Conservation (phyloP, 2,888 invertebrate genomes). For the Acleris holmiana region DNA sequence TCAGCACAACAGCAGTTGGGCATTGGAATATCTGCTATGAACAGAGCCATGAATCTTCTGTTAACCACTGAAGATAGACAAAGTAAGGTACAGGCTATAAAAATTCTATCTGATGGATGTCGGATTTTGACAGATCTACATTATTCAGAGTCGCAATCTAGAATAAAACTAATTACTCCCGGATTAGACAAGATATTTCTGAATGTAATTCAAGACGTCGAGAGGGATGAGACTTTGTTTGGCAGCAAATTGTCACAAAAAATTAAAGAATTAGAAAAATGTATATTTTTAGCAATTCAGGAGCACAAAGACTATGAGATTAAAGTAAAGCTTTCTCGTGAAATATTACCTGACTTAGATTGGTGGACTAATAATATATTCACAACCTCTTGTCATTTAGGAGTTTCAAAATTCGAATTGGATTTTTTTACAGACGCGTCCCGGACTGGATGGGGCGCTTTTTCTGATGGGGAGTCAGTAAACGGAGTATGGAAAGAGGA, state of each 20-base stretch:
- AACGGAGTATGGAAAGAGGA: conserved; percentile 34
- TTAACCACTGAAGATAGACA: conserved; percentile 4
- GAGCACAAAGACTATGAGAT: neutral
- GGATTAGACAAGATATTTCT: conserved; percentile 40
- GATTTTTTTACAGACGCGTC: conserved; percentile 43
- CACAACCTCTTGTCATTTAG: neutral
- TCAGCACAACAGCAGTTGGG: conserved; percentile 39
- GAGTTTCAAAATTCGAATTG: neutral
- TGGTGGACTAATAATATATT: neutral
- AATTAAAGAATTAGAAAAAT: conserved; percentile 31
- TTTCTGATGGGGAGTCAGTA: conserved; percentile 32
- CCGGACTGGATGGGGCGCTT: conserved; percentile 43
- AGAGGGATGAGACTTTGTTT: conserved; percentile 41
- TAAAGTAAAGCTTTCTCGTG: neutral
- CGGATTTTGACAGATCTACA: conserved; percentile 38
- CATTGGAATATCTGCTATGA: conserved; percentile 36
- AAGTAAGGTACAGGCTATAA: conserved; percentile 22
- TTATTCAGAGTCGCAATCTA: conserved; percentile 14
- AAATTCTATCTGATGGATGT: conserved; percentile 31
- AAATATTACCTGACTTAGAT: neutral
- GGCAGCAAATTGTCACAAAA: conserved; percentile 38
- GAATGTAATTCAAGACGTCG: conserved; percentile 34
- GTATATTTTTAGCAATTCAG: neutral
- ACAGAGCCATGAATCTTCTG: conserved; percentile 14
- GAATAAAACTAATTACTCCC: conserved; percentile 37